Percentiles rank a stretch among this genome's conserved stretches.
Conservation (phyloP, 1,140 invertebrate genomes). For the Drosophila kanapiae region DNA sequence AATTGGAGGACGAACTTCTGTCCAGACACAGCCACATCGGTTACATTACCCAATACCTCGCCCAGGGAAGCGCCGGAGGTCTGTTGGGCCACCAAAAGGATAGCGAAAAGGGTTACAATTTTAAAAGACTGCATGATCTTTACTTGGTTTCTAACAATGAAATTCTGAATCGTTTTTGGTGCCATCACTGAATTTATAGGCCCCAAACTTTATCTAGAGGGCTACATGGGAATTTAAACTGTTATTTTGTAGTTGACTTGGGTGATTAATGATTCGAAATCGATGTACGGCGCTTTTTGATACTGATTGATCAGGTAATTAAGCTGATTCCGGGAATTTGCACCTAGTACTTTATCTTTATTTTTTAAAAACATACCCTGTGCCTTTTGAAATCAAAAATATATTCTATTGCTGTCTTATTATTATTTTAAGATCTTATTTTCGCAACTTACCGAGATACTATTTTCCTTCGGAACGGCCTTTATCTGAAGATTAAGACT, state of each 20-base stretch:
- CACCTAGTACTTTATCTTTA: background rate
- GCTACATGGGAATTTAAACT: background rate
- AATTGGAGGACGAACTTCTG: slow-evolving; percentile 6
- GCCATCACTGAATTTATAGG: background rate
- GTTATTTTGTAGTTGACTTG: background rate
- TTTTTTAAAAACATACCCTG: background rate
- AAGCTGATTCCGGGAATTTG: background rate
- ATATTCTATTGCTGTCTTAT: background rate
- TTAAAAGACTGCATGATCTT: background rate
- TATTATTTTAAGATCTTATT: too few species aligned
- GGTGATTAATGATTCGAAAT: slow-evolving; percentile 1
- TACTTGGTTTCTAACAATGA: slow-evolving; percentile 2
- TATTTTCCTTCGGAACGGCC: slow-evolving; percentile 3
- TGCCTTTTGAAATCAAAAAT: too few species aligned
- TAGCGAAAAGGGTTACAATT: background rate
- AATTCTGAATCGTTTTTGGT: background rate
- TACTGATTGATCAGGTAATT: slow-evolving; percentile 2
- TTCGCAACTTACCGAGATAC: slow-evolving; percentile 39
- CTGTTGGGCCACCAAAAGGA: slow-evolving; percentile 6
- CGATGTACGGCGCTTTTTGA: background rate
- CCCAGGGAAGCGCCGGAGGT: background rate
- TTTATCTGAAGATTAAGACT: slow-evolving; percentile 24
- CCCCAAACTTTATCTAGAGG: background rate
- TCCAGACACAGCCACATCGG: slow-evolving; percentile 9
- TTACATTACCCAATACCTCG: background rate